Percentiles rank a stretch among this genome's conserved stretches.
Conservation (phyloP, 2,797 vertebrate genomes). For the Gila robusta region DNA sequence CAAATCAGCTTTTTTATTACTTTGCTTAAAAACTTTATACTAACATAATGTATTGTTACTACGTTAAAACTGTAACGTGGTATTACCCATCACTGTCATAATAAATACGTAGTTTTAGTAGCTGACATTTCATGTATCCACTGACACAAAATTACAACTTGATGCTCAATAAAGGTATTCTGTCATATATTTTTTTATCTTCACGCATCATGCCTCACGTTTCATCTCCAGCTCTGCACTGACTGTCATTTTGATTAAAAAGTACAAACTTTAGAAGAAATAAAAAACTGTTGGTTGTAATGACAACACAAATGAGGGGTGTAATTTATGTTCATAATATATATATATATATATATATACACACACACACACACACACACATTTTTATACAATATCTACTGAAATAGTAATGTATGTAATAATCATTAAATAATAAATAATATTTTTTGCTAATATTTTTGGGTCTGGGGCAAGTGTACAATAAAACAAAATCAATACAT, state of each 20-base stretch:
- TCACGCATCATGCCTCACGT: not conserved
- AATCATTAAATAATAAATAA: not conserved
- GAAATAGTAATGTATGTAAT: not conserved
- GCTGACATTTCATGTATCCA: not conserved
- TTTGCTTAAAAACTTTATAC: not conserved
- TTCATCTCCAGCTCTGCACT: not conserved
- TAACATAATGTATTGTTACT: not conserved
- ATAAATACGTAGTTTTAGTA: not conserved
- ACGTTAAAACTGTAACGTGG: not conserved
- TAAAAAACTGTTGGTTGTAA: not conserved
- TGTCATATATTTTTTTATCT: not conserved
- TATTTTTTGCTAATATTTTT: not conserved
- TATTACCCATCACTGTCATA: not conserved
- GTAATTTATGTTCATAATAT: not conserved
- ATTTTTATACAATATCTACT: not conserved
- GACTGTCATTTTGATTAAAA: not conserved
- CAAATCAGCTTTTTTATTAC: not conserved
- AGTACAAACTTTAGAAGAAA: not conserved
- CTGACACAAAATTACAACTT: not conserved
- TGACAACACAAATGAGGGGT: not conserved
- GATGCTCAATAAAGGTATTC: not conserved
- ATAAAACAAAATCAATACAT: not conserved
- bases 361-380: too few relatives aligned
- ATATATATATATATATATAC: too few relatives aligned
- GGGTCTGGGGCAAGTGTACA: too few relatives aligned